These are phyloP conservation scores for Luperina nickerlii DNA, from an alignment of 2,888 invertebrate genomes.

Conservation along the genomic window DNA sequence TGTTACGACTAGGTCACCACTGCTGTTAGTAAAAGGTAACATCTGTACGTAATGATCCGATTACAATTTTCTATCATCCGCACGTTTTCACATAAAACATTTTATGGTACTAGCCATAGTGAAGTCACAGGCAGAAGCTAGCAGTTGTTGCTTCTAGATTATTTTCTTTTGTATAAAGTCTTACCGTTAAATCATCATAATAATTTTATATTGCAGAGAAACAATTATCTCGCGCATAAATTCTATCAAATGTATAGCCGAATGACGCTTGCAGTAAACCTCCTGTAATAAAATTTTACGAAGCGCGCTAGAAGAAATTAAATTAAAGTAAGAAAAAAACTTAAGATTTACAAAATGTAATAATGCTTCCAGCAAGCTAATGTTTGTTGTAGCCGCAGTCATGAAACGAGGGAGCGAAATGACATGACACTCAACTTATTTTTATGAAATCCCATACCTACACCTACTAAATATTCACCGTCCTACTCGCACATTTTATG, in stretches of 20 bases:
- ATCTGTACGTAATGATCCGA: no score
- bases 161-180: no score
- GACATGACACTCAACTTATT: background rate
- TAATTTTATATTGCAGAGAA: background rate
- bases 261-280: constrained; percentile 5
- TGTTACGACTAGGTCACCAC: no score
- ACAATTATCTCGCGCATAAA: background rate
- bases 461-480: background rate
- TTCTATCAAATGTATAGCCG: background rate
- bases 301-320: background rate
- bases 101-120: no score
- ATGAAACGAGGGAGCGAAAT: background rate
- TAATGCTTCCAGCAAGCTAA: no score
- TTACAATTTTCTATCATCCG: no score
- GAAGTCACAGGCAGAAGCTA: no score
- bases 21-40: no score
- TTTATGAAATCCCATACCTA: background rate
- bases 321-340: background rate
- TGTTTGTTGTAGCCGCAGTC: background rate
- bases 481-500: background rate
- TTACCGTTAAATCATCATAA: no score
- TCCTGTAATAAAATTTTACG: constrained; percentile 1
- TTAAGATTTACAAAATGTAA: background rate
- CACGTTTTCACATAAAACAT: no score
- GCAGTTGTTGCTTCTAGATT: no score